Percentiles rank a stretch among this genome's conserved stretches.
phyloP scores from a whole-genome alignment of 2,113 vertebrate genomes.

The Desmodus rotundus region DNA sequence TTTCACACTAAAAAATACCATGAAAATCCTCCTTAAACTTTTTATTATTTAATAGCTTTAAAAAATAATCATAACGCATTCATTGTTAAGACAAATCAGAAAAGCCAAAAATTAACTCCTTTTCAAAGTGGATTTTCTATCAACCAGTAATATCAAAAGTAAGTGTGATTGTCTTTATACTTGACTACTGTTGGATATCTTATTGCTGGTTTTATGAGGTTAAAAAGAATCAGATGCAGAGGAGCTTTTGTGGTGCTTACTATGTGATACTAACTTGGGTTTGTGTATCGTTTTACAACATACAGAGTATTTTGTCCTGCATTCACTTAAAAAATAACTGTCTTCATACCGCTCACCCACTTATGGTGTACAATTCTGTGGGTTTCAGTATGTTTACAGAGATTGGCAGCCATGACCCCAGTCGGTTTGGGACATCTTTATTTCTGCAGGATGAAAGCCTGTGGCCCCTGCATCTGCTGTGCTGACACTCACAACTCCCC shows the following conservation, averaged over 20 bases:
- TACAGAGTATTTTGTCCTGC: background rate
- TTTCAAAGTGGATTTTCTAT: background rate
- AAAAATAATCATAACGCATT: background rate
- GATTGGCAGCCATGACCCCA: background rate
- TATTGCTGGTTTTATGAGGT: background rate
- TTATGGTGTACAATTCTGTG: background rate
- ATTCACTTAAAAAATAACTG: background rate
- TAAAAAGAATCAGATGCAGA: background rate
- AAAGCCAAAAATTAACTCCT: background rate
- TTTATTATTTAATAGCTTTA: background rate
- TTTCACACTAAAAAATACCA: background rate
- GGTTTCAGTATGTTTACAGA: background rate
- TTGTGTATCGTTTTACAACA: background rate
- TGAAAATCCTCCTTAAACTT: background rate
- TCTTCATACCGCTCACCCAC: background rate
- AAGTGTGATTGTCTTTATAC: background rate
- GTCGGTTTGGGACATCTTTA: background rate
- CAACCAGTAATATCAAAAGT: background rate
- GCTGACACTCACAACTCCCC: background rate
- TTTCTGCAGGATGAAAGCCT: background rate
- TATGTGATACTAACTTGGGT: background rate
- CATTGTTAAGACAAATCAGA: background rate
- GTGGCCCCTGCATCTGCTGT: background rate
- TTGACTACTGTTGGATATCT: background rate
- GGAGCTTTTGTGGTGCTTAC: background rate